phyloP scores from a whole-genome alignment of 2,888 invertebrate species.

The Seira sanloemensis region DNA sequence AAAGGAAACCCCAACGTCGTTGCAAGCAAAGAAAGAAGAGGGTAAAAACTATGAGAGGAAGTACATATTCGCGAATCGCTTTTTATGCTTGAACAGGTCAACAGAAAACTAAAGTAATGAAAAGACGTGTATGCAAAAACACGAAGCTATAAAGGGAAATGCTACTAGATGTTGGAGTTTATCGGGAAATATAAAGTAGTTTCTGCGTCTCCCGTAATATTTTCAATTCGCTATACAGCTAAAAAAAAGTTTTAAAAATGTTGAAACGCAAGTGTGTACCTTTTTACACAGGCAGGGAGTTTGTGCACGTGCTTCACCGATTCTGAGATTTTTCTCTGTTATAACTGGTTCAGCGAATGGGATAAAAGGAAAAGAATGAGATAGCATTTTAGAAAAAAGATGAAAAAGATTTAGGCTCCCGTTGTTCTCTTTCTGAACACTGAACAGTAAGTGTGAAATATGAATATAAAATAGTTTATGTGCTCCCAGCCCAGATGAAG shows the following conservation, averaged over 20 bases:
- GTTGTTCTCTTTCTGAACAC: no score
- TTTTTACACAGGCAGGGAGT: no score
- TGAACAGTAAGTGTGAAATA: no score
- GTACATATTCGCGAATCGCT: slow-evolving; percentile 41
- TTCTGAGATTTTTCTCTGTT: background rate
- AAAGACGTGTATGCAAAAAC: background rate
- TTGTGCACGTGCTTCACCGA: no score
- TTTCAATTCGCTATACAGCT: no score
- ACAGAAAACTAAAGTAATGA: background rate
- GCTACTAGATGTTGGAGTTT: background rate
- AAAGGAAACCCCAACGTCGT: background rate
- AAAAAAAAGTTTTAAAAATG: no score
- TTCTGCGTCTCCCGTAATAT: background rate
- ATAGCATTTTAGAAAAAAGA: background rate
- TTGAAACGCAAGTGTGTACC: no score
- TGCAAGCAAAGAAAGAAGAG: background rate
- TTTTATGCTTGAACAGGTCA: slow-evolving; percentile 34
- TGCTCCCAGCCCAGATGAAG: no score
- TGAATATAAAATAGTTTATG: no score
- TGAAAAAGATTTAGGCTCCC: background rate
- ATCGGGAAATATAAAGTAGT: background rate
- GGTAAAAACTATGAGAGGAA: background rate
- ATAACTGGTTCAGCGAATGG: background rate
- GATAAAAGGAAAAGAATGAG: background rate
- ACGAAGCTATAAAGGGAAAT: background rate